Base-by-base conservation (phyloP, 2,888 invertebrate species). In the Drosophila melanosoma region DNA sequence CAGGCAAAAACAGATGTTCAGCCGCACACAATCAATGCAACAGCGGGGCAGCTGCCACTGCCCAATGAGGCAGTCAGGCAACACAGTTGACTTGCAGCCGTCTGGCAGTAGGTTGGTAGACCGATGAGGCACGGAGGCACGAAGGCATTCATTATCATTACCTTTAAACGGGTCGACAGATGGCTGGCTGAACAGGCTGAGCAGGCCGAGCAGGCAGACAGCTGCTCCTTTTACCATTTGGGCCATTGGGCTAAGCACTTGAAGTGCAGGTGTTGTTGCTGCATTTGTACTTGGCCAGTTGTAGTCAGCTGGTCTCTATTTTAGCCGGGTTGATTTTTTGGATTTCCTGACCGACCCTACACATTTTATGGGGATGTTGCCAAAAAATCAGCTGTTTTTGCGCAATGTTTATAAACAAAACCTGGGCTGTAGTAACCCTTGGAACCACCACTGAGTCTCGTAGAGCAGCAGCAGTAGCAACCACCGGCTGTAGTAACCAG, bases 341-440 rank as follows among this genome's bases (percentile, higher is more conserved):
- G 20, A 66, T 23, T 67, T 69, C 75, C 69, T 82, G 71, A 74
- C 77, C 76, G 81, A 74, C 82, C 82, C 81, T 77, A 70, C 70
- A 51, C 54, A 65, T 60, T 56, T 32, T 20, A 57, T 57, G 82
- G 82, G 87, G 89, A 84, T 84, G 84, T 82, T 87, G 85, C 85
- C 66, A 74, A 81, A 87, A 87, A 87, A 85, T 88, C 86, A 87
- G 86, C 86, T 87, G 86, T 78, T 87, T 81, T 82, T 88, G 79
- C 82, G 90, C 88, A 87, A 87, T 87, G 87, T 87, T 87, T 87
- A 87, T 87, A 87, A 87, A 87, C 87, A 87, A 87, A 89, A 85
- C 20, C 12, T 42, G 40, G 35, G 36, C n/a, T 74, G 74, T 87
- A 90, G 76, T 87, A 90, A 87, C 87, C 87, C 87, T 87, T 80